Evolutionary conservation across 1,140 invertebrate genomes (phyloP).

Genomic region (Glomeris maerens): DNA sequence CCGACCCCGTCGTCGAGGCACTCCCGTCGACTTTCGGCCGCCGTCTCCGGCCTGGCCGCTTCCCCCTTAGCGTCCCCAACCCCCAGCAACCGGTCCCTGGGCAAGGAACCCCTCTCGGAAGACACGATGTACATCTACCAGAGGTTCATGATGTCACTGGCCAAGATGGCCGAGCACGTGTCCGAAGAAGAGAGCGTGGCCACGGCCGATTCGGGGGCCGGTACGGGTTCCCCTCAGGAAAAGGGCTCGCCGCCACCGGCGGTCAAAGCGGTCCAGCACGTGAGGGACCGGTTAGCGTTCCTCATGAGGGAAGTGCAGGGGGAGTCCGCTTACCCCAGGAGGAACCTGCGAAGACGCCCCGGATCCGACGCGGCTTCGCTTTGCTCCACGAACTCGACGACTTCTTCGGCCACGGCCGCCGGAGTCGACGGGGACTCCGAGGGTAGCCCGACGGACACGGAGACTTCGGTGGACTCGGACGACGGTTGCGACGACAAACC

Average conservation of each 20-base stretch:
- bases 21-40: slow-evolving; percentile 11
- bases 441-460: slow-evolving; percentile 25
- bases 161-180: slow-evolving; percentile 35
- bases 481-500: not conserved
- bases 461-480: slow-evolving; percentile 24
- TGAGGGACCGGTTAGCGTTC: slow-evolving; percentile 70
- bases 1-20: slow-evolving; percentile 38
- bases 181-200: not conserved
- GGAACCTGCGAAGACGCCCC: slow-evolving; percentile 15
- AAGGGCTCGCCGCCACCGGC: slow-evolving; percentile 70
- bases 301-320: slow-evolving; percentile 78
- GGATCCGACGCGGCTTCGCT: slow-evolving; percentile 16
- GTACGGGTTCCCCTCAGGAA: slow-evolving; percentile 28
- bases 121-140: slow-evolving; percentile 22
- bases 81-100: not conserved
- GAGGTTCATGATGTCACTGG: slow-evolving; percentile 21
- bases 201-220: not conserved
- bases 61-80: slow-evolving; percentile 36
- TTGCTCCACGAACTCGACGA: slow-evolving; percentile 20
- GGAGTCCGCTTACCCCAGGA: slow-evolving; percentile 19
- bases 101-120: not conserved
- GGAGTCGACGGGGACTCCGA: slow-evolving; percentile 22
- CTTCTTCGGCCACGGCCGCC: slow-evolving; percentile 9
- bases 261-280: slow-evolving; percentile 82
- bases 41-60: slow-evolving; percentile 35